Evolutionary conservation across 1,140 invertebrate species (phyloP).

Genomic region (Drosophila sechellia): DNA sequence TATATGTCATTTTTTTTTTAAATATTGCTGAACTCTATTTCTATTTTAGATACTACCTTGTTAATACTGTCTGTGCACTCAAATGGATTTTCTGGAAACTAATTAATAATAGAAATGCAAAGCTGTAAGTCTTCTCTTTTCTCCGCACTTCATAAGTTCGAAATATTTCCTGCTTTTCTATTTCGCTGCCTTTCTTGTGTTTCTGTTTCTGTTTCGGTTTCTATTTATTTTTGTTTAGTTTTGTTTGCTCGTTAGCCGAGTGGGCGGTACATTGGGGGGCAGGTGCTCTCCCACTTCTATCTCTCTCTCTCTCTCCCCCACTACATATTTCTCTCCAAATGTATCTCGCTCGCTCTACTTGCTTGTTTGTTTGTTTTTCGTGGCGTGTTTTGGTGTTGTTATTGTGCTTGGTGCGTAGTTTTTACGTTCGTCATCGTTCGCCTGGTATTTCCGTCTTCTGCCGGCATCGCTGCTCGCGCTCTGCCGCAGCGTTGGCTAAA

Average conservation of each 20-base stretch:
- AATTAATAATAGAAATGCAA: constrained; percentile 8
- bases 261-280: constrained; percentile 42
- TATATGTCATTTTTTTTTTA: too few species aligned
- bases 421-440: constrained; percentile 81
- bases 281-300: constrained; percentile 57
- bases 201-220: constrained; percentile 49
- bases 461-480: constrained; percentile 38
- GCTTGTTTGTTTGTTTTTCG: constrained; percentile 82
- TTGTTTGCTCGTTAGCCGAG: constrained; percentile 77
- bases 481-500: constrained; percentile 24
- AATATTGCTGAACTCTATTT: not conserved
- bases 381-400: constrained; percentile 79
- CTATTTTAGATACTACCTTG: not conserved
- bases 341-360: constrained; percentile 11
- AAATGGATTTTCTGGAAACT: not conserved
- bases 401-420: constrained; percentile 75
- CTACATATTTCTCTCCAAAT: constrained; percentile 6
- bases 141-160: constrained; percentile 47
- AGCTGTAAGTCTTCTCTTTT: constrained; percentile 25
- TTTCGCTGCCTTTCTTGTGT: constrained; percentile 40
- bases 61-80: not conserved
- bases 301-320: constrained; percentile 2
- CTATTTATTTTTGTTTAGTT: constrained; percentile 79
- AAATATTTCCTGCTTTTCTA: constrained; percentile 52
- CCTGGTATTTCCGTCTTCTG: constrained; percentile 81